Base-by-base conservation (phyloP, 2,888 invertebrate genomes). In the Cloeon dipterum region DNA sequence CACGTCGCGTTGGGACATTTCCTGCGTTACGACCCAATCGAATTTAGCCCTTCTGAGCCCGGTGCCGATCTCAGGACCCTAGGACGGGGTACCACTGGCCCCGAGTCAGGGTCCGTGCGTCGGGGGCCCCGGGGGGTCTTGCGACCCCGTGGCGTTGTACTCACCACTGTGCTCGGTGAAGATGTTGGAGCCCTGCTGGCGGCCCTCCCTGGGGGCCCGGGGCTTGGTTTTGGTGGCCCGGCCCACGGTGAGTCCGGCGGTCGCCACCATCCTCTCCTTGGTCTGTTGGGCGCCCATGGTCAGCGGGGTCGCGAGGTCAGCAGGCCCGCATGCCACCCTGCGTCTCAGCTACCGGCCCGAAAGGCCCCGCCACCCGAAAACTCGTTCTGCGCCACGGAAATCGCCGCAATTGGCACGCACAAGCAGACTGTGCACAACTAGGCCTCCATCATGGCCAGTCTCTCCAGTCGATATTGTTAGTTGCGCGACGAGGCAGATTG, bases 111-210 rank as follows among this genome's bases (percentile, higher is more conserved):
- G n/a, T n/a, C n/a, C n/a, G n/a, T n/a, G n/a, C n/a, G n/a, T n/a
- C n/a, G n/a, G n/a, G n/a, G n/a, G n/a, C n/a, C n/a, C n/a, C n/a
- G n/a, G n/a, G n/a, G n/a, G n/a, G n/a, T n/a, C 25, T n/a, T 25
- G n/a, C 8, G 25, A n/a, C 8, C 10, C 23, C 8, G 25, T n/a
- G 23, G 25, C 16, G 35, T 26, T 32, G 20, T 37, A 66, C 77
- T 72, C 63, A 88, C 88, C 88, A 61, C 78, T 86, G 59, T 88
- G 88, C 64, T 88, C 88, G 26, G 86, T 86, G 62, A 88, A 89
- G 58, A 88, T 83, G 63, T 88, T 88, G 50, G 83, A 76, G 52
- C 82, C 79, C 52, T 78, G 74, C 51, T 73, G 70, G 57, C 79
- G 71, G 56, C 75, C 74, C 67, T 85, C 85, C 64, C 82, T 81